Base-by-base conservation (phyloP, 2,888 invertebrate genomes). In the Nineta flava region DNA sequence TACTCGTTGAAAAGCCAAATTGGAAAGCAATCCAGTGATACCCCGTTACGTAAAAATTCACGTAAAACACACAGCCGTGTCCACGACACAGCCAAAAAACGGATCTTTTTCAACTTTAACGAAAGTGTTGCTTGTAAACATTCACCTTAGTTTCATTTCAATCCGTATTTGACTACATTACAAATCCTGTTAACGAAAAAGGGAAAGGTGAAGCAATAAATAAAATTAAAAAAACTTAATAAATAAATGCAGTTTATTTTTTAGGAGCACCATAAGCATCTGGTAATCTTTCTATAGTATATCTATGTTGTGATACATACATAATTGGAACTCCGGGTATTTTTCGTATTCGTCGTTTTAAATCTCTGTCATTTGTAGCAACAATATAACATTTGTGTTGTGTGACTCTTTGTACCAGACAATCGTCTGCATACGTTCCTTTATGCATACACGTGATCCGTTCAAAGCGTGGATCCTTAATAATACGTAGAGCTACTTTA, bases 351-450 rank as follows among this genome's bases (percentile, higher is more conserved):
- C 99, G 77, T 60, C 91, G 75, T 66, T 94, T 95, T 53, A 99
- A 73, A 65, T 97, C 99, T 67, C 90, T 95, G 68, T 99, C 99
- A 72, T 96, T 97, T 12, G 99, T 99, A 1, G 95, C 99, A 32
- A 99, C 96, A 60, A 99, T 97, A 65, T 96, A 99, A 71, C 97
- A 99, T 65, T 99, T 99, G 66, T 97, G 96, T 76, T 97, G 93
- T 3, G 85, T 92, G 1, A 99, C 87, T 59, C 97, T 75, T 62
- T 97, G 88, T 1, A 97, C 91, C 50, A 99, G 72, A 65, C 99
- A 99, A 67, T 99, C 97, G 70, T 99, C 99, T 53, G 99, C 99
- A 71, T 99, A 99, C 1, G 94, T 96, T 17, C 99, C 99, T 66
- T 93, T 94, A 65, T 99, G 99, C 61, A 90, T 71, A 65, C 99